Conservation (phyloP, 2,888 invertebrate genomes). For the Drosophila silvestris region DNA sequence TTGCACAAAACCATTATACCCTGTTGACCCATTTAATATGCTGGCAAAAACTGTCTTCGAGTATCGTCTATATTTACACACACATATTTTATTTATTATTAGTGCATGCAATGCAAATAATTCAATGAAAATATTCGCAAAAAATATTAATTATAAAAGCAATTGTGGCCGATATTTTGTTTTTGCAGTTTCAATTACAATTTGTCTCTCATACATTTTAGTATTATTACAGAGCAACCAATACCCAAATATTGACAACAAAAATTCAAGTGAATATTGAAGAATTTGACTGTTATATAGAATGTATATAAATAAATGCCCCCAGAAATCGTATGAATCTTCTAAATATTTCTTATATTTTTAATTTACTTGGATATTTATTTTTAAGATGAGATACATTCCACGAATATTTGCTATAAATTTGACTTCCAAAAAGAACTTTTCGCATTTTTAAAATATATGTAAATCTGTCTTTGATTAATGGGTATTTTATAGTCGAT, state of each 20-base stretch:
- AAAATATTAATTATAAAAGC: slow-evolving; percentile 17
- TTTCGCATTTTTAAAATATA: neutral
- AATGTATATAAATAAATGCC: neutral
- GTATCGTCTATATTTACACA: too few relatives aligned
- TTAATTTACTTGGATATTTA: neutral
- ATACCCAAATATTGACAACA: neutral
- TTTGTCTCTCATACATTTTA: neutral
- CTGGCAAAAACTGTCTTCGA: neutral
- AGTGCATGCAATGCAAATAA: neutral
- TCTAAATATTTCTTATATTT: neutral
- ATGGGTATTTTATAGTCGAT: slow-evolving; percentile 11
- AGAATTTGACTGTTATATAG: neutral
- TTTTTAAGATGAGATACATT: neutral
- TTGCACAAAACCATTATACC: neutral
- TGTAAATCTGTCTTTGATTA: neutral
- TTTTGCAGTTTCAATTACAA: neutral
- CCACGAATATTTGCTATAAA: neutral
- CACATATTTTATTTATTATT: slow-evolving; percentile 8
- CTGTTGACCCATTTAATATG: neutral
- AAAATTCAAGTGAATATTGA: neutral
- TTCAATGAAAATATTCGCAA: slow-evolving; percentile 2
- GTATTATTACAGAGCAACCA: neutral
- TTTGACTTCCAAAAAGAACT: neutral
- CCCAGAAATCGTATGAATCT: neutral
- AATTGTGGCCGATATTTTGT: slow-evolving; percentile 1